phyloP scores from a whole-genome alignment of 2,113 vertebrate genomes.

The Sylvietta virens region DNA sequence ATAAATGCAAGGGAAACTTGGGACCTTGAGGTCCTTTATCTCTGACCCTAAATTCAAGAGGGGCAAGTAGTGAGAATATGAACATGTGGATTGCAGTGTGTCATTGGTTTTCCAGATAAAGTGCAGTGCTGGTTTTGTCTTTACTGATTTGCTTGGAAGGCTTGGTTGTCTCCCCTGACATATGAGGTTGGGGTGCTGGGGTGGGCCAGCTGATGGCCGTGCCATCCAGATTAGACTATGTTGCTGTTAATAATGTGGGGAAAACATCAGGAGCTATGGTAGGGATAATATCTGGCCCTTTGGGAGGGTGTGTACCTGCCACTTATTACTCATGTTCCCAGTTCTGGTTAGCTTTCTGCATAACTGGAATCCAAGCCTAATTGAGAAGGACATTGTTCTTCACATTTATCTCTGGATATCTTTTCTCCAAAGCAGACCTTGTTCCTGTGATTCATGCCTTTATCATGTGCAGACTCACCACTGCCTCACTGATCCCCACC shows the following conservation, averaged over 20 bases:
- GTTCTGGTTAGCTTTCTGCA: not conserved
- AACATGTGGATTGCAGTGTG: accelerated
- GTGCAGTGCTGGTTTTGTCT: not conserved
- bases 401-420: not conserved
- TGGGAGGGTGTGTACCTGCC: not conserved
- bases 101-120: not conserved
- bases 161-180: not conserved
- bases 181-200: not conserved
- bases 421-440: not conserved
- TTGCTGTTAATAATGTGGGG: not conserved
- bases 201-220: not conserved
- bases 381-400: not conserved
- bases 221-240: not conserved
- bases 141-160: not conserved
- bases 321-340: not conserved
- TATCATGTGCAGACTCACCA: not conserved
- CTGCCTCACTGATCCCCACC: not conserved
- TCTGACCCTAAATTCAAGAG: not conserved
- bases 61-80: not conserved
- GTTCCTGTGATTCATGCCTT: not conserved
- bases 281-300: slow-evolving; percentile 7
- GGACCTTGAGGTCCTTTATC: not conserved
- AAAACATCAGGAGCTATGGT: not conserved
- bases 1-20: not conserved
- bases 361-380: not conserved